Conservation (phyloP, 1,140 invertebrate genomes). For the Calycopis cecrops region DNA sequence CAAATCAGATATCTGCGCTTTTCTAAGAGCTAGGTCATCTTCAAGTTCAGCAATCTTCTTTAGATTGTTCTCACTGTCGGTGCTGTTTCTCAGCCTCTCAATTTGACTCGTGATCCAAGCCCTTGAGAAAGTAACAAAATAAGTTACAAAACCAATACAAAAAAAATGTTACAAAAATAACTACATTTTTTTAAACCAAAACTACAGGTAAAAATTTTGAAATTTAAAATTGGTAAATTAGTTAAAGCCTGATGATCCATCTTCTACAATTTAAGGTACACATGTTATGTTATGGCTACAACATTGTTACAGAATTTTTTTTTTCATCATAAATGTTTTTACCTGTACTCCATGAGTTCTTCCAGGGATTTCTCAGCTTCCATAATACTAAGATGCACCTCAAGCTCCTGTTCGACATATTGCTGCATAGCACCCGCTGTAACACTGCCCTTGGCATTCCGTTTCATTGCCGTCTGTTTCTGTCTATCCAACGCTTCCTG, state of each 20-base stretch:
- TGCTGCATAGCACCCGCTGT: constrained; percentile 64
- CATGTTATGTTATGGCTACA: too few relatives aligned
- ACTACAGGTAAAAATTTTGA: too few relatives aligned
- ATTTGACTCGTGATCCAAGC: constrained; percentile 61
- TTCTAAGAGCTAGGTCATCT: constrained; percentile 82
- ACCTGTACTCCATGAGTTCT: constrained; percentile 84
- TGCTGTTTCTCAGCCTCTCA: constrained; percentile 45
- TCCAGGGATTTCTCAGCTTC: constrained; percentile 86
- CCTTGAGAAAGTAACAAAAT: constrained; percentile 27
- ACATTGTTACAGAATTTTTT: too few relatives aligned
- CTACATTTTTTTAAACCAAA: too few relatives aligned
- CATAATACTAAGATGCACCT: constrained; percentile 82
- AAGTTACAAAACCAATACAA: background rate
- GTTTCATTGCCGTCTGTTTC: constrained; percentile 70
- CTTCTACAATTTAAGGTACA: too few relatives aligned
- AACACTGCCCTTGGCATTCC: constrained; percentile 59
- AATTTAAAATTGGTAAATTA: too few relatives aligned
- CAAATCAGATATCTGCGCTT: constrained; percentile 88
- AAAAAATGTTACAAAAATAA: too few relatives aligned
- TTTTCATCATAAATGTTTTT: constrained; percentile 14
- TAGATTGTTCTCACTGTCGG: constrained; percentile 47
- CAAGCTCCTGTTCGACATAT: constrained; percentile 82
- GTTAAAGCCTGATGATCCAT: too few relatives aligned
- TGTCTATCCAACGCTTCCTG: constrained; percentile 79
- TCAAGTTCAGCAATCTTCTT: constrained; percentile 77